Evolutionary conservation across 2,888 invertebrate genomes (phyloP).

Genomic region (Venusia cambrica): DNA sequence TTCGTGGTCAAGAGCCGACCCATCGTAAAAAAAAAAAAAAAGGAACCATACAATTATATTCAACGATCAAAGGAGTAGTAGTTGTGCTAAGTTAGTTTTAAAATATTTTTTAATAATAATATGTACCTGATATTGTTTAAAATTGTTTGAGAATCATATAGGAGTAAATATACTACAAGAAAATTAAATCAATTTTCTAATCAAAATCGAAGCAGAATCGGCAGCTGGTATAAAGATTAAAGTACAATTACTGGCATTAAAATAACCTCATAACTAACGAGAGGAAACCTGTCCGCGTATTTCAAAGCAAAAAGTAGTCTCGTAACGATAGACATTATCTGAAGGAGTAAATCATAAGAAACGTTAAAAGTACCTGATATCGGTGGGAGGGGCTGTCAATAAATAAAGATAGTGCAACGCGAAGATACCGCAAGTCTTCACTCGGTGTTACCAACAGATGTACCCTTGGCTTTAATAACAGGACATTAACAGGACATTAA

Average conservation of each 20-base stretch:
- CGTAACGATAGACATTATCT: conserved; percentile 47
- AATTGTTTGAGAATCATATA: conserved; percentile 1
- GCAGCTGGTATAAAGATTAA: conserved; percentile 24
- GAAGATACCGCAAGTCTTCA: conserved; percentile 36
- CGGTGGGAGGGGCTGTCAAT: conserved; percentile 48
- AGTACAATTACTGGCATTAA: conserved; percentile 23
- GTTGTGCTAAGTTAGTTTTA: too few species aligned
- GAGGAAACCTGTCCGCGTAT: conserved; percentile 40
- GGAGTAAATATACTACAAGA: conserved; percentile 1
- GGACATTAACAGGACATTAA: too few species aligned
- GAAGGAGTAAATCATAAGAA: conserved; percentile 60
- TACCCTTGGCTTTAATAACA: conserved; percentile 17
- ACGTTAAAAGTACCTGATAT: conserved; percentile 46
- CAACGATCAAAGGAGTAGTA: too few species aligned
- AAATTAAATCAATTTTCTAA: conserved; percentile 21
- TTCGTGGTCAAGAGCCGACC: too few species aligned
- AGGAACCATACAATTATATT: too few species aligned
- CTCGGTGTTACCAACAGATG: conserved; percentile 10
- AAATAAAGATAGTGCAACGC: conserved; percentile 50
- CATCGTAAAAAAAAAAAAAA: too few species aligned
- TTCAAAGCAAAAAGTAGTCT: conserved; percentile 59
- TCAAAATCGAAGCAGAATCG: conserved; percentile 14
- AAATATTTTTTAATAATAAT: too few species aligned
- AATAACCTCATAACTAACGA: conserved; percentile 22
- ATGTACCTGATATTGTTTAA: conserved; percentile 3